Conservation (phyloP, 2,113 vertebrate species). For the Nesogale talazaci region DNA sequence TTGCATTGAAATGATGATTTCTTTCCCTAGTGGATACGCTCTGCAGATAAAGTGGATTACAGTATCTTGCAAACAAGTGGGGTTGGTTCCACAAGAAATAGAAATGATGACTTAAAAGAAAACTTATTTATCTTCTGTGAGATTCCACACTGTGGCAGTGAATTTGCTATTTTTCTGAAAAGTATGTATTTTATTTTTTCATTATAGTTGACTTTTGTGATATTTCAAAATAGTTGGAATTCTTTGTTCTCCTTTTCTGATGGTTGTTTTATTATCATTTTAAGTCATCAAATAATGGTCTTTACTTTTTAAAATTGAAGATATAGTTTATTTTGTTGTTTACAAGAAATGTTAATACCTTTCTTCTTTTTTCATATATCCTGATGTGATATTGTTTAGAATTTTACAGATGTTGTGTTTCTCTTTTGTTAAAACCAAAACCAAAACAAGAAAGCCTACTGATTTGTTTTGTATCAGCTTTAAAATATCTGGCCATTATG, state of each 20-base stretch:
- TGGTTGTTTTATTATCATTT: not conserved
- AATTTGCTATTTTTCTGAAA: slow-evolving; percentile 34
- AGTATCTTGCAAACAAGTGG: slow-evolving; percentile 62
- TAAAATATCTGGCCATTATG: slow-evolving; percentile 50
- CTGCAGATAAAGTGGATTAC: slow-evolving; percentile 57
- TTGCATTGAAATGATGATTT: slow-evolving; percentile 58
- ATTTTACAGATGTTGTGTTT: not conserved
- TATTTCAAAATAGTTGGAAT: not conserved
- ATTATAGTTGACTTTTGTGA: not conserved
- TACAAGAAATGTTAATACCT: not conserved
- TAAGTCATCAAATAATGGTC: not conserved
- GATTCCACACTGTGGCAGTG: slow-evolving; percentile 75
- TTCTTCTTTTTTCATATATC: not conserved
- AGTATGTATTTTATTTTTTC: slow-evolving; percentile 52
- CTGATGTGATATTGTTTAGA: not conserved
- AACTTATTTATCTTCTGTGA: slow-evolving; percentile 75
- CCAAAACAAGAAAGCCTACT: not conserved
- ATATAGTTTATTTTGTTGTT: slow-evolving; percentile 13
- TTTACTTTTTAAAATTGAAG: not conserved
- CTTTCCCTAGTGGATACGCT: slow-evolving; percentile 68
- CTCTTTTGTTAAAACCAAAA: no score
- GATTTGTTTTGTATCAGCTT: slow-evolving; percentile 55
- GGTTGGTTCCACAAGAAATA: slow-evolving; percentile 33
- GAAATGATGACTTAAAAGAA: slow-evolving; percentile 68
- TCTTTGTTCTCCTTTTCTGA: slow-evolving; percentile 23